Evolutionary conservation across 23 tunicate genomes (phyloP).

Genomic region (Ascidia mentula): DNA sequence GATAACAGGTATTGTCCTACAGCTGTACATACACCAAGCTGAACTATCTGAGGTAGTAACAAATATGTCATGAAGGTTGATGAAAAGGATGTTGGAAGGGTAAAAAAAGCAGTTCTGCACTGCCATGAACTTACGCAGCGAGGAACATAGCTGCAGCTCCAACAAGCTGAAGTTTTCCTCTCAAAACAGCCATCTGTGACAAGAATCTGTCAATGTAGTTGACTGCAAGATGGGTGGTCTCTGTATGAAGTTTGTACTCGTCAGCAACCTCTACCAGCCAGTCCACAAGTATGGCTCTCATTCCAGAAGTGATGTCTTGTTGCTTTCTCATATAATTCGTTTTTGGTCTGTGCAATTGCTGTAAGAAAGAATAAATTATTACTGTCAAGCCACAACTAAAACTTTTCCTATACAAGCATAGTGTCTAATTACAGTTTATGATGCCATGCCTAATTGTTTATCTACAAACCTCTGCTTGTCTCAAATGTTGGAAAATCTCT

Average conservation of each 20-base stretch:
- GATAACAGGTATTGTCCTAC: no score
- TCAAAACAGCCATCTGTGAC: slow-evolving; percentile 80
- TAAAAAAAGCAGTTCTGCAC: no score
- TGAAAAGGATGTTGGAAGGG: no score
- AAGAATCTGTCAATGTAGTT: slow-evolving; percentile 95
- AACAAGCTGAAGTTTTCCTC: slow-evolving; percentile 93
- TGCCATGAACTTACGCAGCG: slow-evolving; percentile 86
- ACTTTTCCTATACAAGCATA: neutral
- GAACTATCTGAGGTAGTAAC: no score
- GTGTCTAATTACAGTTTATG: neutral
- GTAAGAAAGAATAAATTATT: slow-evolving; percentile 9
- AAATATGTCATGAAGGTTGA: no score
- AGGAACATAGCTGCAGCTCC: slow-evolving; percentile 98
- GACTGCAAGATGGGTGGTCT: slow-evolving; percentile 91
- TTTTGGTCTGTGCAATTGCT: slow-evolving; percentile 72
- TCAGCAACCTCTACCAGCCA: slow-evolving; percentile 93
- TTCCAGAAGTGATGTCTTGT: slow-evolving; percentile 87
- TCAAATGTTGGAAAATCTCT: slow-evolving; percentile 83
- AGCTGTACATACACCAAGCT: no score
- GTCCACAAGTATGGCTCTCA: slow-evolving; percentile 88
- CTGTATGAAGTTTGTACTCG: slow-evolving; percentile 81
- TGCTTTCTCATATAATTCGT: slow-evolving; percentile 96
- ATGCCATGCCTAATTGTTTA: no score
- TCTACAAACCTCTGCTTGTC: slow-evolving; percentile 80
- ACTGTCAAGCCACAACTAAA: neutral